A percentile compares a stretch with the other conserved stretches of the same genome.
Conservation (phyloP, 2,888 invertebrate species). For the Frankliniella intonsa region DNA sequence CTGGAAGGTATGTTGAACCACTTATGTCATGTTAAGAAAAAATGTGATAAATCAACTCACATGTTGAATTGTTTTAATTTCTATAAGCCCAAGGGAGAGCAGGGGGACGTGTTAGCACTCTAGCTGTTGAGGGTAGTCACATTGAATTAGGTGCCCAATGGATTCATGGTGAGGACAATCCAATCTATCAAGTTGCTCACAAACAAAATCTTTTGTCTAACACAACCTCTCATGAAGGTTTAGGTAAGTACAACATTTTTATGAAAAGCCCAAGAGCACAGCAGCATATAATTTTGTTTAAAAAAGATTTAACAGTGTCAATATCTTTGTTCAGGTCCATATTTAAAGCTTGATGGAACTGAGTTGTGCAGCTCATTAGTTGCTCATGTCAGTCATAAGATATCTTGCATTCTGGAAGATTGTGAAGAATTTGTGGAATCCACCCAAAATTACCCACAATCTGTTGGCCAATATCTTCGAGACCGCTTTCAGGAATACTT, state of each 20-base stretch:
- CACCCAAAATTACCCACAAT: constrained; percentile 38
- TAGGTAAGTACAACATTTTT: constrained; percentile 45
- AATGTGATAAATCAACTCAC: neutral
- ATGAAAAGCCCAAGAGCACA: neutral
- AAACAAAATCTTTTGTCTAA: constrained; percentile 49
- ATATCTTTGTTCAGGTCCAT: constrained; percentile 37
- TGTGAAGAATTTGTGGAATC: constrained; percentile 42
- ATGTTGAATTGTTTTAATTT: neutral
- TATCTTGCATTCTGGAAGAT: constrained; percentile 45
- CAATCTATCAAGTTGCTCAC: constrained; percentile 50
- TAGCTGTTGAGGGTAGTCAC: constrained; percentile 45
- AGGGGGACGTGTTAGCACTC: constrained; percentile 55
- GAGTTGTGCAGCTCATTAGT: constrained; percentile 37
- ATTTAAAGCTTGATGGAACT: constrained; percentile 43
- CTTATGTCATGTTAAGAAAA: neutral
- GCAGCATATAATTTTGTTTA: neutral
- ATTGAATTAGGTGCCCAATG: constrained; percentile 62
- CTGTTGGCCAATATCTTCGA: constrained; percentile 46
- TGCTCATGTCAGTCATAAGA: neutral
- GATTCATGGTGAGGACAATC: constrained; percentile 56
- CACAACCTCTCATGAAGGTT: constrained; percentile 53
- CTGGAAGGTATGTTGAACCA: constrained; percentile 54
- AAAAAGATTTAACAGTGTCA: neutral
- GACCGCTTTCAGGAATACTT: constrained; percentile 49
- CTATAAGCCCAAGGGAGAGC: constrained; percentile 48